Evolutionary conservation across 2,888 invertebrate species (phyloP).

Genomic region (Ichneumoninae sp.): DNA sequence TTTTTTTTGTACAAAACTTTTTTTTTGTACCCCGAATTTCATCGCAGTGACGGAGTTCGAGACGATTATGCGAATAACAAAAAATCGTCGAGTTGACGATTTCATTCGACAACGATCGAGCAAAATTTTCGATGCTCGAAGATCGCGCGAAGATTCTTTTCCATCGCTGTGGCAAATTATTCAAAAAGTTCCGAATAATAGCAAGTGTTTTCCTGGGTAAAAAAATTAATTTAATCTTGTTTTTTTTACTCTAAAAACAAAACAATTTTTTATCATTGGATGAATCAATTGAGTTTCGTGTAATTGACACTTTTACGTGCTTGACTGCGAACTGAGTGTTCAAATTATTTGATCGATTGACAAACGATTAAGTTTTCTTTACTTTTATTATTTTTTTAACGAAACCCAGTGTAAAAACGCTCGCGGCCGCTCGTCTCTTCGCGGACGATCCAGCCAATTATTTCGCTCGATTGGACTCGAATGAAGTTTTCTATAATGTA

Average conservation of each 20-base stretch:
- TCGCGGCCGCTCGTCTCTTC: constrained; percentile 39
- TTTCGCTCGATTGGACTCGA: constrained; percentile 43
- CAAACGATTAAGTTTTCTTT: neutral
- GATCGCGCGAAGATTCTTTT: neutral
- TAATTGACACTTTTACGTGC: constrained; percentile 16
- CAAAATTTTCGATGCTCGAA: neutral
- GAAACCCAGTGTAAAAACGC: constrained; percentile 33
- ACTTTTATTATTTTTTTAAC: constrained; percentile 28
- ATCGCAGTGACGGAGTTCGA: neutral
- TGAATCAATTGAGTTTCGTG: neutral
- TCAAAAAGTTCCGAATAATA: neutral
- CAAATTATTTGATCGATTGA: constrained; percentile 23
- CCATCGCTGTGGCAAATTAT: neutral
- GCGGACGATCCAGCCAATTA: constrained; percentile 35
- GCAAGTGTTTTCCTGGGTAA: constrained; percentile 11
- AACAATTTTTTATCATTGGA: neutral
- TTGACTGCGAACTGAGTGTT: constrained; percentile 30
- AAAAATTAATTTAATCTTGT: constrained; percentile 2
- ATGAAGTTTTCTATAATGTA: constrained; percentile 34
- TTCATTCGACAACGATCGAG: neutral
- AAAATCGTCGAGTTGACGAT: neutral
- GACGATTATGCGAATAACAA: constrained; percentile 1
- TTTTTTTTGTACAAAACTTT: neutral
- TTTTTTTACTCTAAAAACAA: constrained; percentile 9
- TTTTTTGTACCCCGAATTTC: neutral